Conservation (phyloP, 1,140 invertebrate species). For the Hesperophylax magnus region DNA sequence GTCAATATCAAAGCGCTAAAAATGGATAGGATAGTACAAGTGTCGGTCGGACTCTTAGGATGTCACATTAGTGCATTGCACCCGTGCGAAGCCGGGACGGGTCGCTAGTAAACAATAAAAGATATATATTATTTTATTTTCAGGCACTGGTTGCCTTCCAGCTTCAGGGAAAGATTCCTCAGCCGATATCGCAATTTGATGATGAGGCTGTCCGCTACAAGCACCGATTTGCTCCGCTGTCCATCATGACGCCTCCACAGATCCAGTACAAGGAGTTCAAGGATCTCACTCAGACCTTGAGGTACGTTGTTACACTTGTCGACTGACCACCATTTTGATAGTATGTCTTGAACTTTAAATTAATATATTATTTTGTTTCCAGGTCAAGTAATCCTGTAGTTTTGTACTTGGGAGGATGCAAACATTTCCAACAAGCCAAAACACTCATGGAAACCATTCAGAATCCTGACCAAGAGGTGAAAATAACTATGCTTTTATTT, state of each 20-base stretch:
- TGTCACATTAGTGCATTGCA: too few species aligned
- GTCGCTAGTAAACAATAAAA: too few species aligned
- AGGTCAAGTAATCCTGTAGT: slow-evolving; percentile 68
- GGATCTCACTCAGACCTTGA: slow-evolving; percentile 71
- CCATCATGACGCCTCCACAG: slow-evolving; percentile 88
- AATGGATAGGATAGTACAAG: too few species aligned
- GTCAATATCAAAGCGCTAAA: too few species aligned
- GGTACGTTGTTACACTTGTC: slow-evolving; percentile 58
- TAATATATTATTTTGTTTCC: slow-evolving; percentile 45
- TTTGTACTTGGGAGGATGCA: slow-evolving; percentile 86
- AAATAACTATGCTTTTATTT: not conserved
- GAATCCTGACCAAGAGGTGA: slow-evolving; percentile 85
- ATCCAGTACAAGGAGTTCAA: slow-evolving; percentile 89
- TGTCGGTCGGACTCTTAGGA: too few species aligned
- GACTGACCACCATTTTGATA: too few species aligned
- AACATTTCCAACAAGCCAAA: slow-evolving; percentile 93
- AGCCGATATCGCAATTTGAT: slow-evolving; percentile 89
- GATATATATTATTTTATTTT: not conserved
- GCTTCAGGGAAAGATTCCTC: slow-evolving; percentile 77
- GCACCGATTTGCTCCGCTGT: slow-evolving; percentile 93
- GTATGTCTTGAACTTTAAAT: not conserved
- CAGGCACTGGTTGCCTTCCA: slow-evolving; percentile 72
- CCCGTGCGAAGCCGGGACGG: too few species aligned
- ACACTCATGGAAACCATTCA: slow-evolving; percentile 85
- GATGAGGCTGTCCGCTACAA: slow-evolving; percentile 95